Percentiles rank a stretch among this genome's conserved stretches.
These are phyloP conservation scores for Tipula confusa DNA, from an alignment of 2,888 invertebrate species.

Conservation along the genomic window DNA sequence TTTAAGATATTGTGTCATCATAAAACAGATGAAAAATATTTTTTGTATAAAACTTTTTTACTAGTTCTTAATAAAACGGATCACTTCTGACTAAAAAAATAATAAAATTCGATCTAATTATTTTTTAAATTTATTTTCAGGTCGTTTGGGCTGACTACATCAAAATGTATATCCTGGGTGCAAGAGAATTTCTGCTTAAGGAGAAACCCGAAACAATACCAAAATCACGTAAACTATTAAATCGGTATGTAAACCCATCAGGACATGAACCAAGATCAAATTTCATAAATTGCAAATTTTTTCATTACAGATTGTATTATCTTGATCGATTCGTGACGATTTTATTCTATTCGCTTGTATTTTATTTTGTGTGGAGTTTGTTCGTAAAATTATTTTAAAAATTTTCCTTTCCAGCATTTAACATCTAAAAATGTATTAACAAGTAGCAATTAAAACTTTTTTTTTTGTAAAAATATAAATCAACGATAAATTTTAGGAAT, in stretches of 20 bases:
- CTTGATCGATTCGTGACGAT: constrained; percentile 49
- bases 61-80: too few species aligned
- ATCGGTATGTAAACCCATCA: constrained; percentile 35
- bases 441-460: background rate
- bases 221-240: constrained; percentile 53
- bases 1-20: too few species aligned
- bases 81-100: too few species aligned
- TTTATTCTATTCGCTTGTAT: constrained; percentile 41
- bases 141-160: constrained; percentile 63
- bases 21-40: too few species aligned
- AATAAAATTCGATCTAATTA: too few species aligned
- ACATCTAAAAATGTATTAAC: background rate
- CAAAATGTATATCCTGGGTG: constrained; percentile 70
- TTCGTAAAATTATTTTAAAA: background rate
- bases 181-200: constrained; percentile 77
- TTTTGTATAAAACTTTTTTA: too few species aligned
- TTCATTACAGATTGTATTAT: constrained; percentile 52
- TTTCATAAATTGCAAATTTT: too few species aligned
- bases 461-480: too few species aligned
- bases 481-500: too few species aligned
- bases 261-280: too few species aligned
- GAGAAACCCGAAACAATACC: constrained; percentile 76
- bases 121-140: constrained; percentile 41
- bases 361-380: constrained; percentile 45
- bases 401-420: background rate